phyloP scores from a whole-genome alignment of 2,797 vertebrate genomes.

The Gadopsis marmoratus region DNA sequence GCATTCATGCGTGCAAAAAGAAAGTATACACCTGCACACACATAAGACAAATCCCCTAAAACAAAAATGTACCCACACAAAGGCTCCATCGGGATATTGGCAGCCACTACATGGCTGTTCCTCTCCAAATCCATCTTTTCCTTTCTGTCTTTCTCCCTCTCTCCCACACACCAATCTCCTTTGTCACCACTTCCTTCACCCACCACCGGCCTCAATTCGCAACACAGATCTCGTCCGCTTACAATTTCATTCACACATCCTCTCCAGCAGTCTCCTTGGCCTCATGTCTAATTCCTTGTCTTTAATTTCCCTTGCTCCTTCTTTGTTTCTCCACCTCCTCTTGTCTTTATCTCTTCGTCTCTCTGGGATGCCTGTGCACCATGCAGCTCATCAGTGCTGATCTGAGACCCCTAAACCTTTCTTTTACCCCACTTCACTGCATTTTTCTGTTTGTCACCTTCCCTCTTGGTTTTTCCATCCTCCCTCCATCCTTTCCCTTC shows the following conservation, averaged over 20 bases:
- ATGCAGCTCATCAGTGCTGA: constrained; percentile 47
- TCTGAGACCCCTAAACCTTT: constrained; percentile 53
- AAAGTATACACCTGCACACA: constrained; percentile 40
- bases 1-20: constrained; percentile 25
- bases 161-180: constrained; percentile 52
- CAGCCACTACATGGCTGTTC: constrained; percentile 12
- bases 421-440: constrained; percentile 5
- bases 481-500: constrained; percentile 26
- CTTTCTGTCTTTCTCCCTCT: constrained; percentile 28
- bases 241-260: constrained; percentile 50
- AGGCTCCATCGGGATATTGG: constrained; percentile 26
- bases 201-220: constrained; percentile 56
- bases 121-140: constrained; percentile 14
- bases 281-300: constrained; percentile 62
- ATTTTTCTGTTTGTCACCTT: background rate
- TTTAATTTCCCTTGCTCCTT: constrained; percentile 62
- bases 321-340: constrained; percentile 59
- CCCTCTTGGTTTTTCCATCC: constrained; percentile 1
- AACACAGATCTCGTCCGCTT: constrained; percentile 52
- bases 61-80: constrained; percentile 24
- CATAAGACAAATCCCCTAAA: background rate
- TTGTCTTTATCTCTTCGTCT: constrained; percentile 41
- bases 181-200: constrained; percentile 57
- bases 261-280: constrained; percentile 37
- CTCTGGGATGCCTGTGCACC: constrained; percentile 26